Base-by-base conservation (phyloP, 2,113 vertebrate species). In the Colossoma macropomum region DNA sequence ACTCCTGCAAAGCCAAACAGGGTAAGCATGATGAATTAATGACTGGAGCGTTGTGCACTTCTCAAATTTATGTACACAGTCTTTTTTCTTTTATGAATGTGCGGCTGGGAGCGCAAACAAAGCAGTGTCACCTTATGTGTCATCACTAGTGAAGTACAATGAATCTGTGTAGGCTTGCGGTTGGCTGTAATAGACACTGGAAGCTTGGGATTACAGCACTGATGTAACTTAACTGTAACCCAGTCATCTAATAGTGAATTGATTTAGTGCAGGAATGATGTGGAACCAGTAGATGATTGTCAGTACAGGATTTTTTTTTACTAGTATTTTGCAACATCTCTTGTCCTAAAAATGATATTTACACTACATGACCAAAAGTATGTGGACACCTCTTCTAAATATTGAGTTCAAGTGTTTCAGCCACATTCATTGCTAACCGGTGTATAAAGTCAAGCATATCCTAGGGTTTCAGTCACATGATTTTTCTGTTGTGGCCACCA, bases 1-100 rank as follows among this genome's bases (percentile, higher is more conserved):
- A 89, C 87, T 96, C 97, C 80, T 99, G 98, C 95, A 97, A 93
- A 92, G 95, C 94, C 88, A 97, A 97, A 96, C 96, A 91, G 89
- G 97, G 98, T 99, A 94, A 97, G 77, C 59, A 34, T 12, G 59
- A 50, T 65, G 69, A 86, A 86, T 65, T 45, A 80, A 76, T 66
- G 65, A 75, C 72, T 30, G 41, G 34, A 65, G 25, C 52, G 66
- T 52, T 74, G 69, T 17, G 32, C 60, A 59, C 0, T 41, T 25
- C 28, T 70, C 16, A 78, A 52, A 79, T 59, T 32, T 82, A 60
- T 72, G 32, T 66, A 75, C 68, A 70, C 50, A 69, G 50, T 62
- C 28, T 60, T 41, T 84, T 79, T 83, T 83, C 23, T 77, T 77
- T 71, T 68, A 70, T 25, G 68, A 59, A 30, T 60, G 52, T 77